Evolutionary conservation across 35 echinoderm and acorn worm genomes (phyloP), one percentile per base, ranked within the genome.

Genomic region (Heliocidaris tuberculata): DNA sequence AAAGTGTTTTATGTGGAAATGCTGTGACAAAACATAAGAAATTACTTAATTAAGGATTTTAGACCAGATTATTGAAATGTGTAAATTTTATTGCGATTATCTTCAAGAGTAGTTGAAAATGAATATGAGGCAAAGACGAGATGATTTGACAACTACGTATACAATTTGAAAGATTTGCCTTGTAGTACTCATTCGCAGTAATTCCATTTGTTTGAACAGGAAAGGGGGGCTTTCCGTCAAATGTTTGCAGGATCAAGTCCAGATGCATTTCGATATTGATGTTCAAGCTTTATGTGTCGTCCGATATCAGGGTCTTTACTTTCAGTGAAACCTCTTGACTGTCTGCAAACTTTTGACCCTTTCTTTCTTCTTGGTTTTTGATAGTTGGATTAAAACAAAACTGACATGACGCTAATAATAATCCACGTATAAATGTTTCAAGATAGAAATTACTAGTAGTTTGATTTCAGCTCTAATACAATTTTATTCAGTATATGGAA

Each of bases 261-360:
- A 78, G 65, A 78, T 78, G 65, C 27, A 78, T 78, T 78, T 78
- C 27, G 65, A 78, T 78, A 78, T 78, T 78, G 65, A 78, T n/a
- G 17, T 78, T 78, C 65, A 78, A 78, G 19, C 27, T 78, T 78
- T 78, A 78, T 78, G 65, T 78, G 65, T 78, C 65, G 65, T 78
- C 65, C 65, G 65, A 78, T 78, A 78, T 24, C 2, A 4, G 60
- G 65, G 65, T 78, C 65, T 78, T 78, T 78, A 78, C 65, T 78
- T 78, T 78, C 65, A 78, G 19, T 7, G 19, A 21, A 78, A n/a
- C 19, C 65, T 78, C 21, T 24, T 78, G 65, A 78, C 65, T 78
- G 65, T 78, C 65, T 78, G 65, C 65, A 78, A 78, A 78, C 65
- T 78, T 78, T 78, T 78, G 65, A 78, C 65, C 65, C 65, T 78